Conservation (phyloP, 2,113 vertebrate species). For the Crypturellus undulatus region DNA sequence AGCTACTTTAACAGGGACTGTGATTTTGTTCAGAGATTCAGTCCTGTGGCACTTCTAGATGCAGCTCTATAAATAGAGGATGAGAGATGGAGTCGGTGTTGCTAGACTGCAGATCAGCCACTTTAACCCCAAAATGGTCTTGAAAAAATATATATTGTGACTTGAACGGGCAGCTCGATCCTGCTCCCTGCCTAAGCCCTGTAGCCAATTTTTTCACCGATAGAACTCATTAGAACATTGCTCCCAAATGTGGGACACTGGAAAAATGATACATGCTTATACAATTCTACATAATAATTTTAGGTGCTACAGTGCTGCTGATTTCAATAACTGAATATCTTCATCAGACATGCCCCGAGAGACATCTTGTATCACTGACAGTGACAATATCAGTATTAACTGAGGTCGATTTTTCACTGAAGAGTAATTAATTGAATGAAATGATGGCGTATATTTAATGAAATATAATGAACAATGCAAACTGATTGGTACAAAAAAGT, state of each 20-base stretch:
- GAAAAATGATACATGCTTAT: not conserved
- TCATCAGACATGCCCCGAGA: not conserved
- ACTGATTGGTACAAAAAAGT: not conserved
- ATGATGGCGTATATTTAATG: not conserved
- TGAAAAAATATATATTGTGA: not conserved
- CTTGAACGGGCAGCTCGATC: not conserved
- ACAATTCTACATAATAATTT: not conserved
- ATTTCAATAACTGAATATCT: not conserved
- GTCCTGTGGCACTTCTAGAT: not conserved
- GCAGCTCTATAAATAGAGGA: not conserved
- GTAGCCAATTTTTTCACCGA: not conserved
- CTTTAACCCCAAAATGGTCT: not conserved
- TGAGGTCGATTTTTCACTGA: not conserved
- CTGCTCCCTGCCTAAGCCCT: not conserved
- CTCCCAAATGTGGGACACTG: not conserved
- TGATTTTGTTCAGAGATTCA: not conserved
- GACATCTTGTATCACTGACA: not conserved
- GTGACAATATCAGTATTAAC: not conserved
- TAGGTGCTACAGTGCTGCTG: not conserved
- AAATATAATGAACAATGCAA: not conserved
- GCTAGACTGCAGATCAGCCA: not conserved
- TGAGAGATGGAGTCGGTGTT: not conserved
- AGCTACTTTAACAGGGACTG: not conserved
- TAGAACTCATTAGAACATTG: not conserved
- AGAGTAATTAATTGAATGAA: constrained; percentile 1